Conservation (phyloP, 2,888 invertebrate species). For the Xylocampa areola region DNA sequence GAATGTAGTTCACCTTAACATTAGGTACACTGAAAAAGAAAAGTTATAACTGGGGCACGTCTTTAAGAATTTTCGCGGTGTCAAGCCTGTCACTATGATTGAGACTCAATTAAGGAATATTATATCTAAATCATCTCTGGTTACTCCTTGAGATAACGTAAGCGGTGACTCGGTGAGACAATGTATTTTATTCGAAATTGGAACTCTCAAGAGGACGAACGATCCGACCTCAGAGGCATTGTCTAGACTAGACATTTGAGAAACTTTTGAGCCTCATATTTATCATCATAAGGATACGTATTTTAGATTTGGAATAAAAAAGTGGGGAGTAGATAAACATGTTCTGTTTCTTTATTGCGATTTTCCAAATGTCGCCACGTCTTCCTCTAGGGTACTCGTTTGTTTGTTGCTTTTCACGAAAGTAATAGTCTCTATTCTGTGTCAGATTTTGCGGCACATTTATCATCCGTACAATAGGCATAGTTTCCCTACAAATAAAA, state of each 20-base stretch:
- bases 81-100: conserved; percentile 3
- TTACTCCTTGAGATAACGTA: not conserved
- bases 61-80: not conserved
- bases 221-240: conserved; percentile 11
- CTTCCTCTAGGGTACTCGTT: not conserved
- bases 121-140: not conserved
- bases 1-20: conserved; percentile 48
- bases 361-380: conserved; percentile 4
- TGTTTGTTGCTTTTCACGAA: conserved; percentile 9
- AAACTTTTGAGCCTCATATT: too few species aligned
- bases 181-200: conserved; percentile 2
- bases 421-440: not conserved
- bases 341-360: conserved; percentile 3
- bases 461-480: conserved; percentile 22
- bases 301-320: conserved; percentile 7
- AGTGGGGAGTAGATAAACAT: not conserved
- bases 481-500: conserved; percentile 20
- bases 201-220: conserved; percentile 10
- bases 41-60: not conserved
- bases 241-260: conserved; percentile 22
- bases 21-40: conserved; percentile 21
- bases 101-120: conserved; percentile 29
- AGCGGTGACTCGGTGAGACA: conserved; percentile 8
- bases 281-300: not conserved
- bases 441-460: conserved; percentile 14